Conservation (phyloP, 2,888 invertebrate genomes). For the Drosophila diplacantha region DNA sequence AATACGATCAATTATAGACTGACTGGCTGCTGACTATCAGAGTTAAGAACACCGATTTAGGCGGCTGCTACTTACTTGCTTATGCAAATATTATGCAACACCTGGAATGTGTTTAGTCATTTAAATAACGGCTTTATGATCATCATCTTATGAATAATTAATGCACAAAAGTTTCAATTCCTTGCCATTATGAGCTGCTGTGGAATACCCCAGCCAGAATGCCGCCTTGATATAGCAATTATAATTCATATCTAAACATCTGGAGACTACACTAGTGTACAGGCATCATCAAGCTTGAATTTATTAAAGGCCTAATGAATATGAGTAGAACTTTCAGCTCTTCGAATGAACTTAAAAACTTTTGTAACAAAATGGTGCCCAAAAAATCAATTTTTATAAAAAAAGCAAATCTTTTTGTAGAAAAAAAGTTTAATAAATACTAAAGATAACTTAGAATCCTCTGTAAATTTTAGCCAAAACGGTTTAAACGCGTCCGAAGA, state of each 20-base stretch:
- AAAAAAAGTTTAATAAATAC: too few relatives aligned
- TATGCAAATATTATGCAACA: constrained; percentile 52
- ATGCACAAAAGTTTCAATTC: constrained; percentile 31
- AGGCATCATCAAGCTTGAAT: not conserved
- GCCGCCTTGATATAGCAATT: constrained; percentile 13
- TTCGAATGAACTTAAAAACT: too few relatives aligned
- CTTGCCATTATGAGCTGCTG: constrained; percentile 18
- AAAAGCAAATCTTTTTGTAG: too few relatives aligned
- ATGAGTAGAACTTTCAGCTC: too few relatives aligned
- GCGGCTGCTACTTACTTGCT: constrained; percentile 24
- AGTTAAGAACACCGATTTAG: constrained; percentile 19
- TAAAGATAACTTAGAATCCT: not conserved
- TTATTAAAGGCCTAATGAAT: not conserved
- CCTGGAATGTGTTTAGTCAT: constrained; percentile 37
- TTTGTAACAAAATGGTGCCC: too few relatives aligned
- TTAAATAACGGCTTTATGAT: constrained; percentile 31
- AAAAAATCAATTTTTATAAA: too few relatives aligned
- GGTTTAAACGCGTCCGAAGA: too few relatives aligned
- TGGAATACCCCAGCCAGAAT: constrained; percentile 8
- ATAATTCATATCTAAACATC: constrained; percentile 10
- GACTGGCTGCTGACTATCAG: constrained; percentile 17
- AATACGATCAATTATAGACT: constrained; percentile 33
- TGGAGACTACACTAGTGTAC: constrained; percentile 1
- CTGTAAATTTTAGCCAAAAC: not conserved
- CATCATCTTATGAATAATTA: constrained; percentile 41